Percentiles rank a stretch among this genome's conserved stretches.
These are phyloP conservation scores for Drosophila neocordata DNA, from an alignment of 1,140 invertebrate genomes.

Conservation along the genomic window DNA sequence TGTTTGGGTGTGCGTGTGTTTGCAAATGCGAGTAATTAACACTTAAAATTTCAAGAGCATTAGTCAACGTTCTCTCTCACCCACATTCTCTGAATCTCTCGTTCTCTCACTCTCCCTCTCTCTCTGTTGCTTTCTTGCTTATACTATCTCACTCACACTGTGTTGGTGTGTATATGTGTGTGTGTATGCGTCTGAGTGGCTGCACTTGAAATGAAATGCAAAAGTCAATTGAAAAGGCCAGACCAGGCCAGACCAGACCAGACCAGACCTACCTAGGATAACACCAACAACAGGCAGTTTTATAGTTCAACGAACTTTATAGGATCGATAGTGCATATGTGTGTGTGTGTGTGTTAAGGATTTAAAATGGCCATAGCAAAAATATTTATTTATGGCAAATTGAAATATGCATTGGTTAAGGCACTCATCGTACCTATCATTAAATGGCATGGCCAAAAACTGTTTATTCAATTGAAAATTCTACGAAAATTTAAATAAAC, in stretches of 20 bases:
- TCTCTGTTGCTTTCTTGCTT: constrained; percentile 6
- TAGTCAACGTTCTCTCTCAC: constrained; percentile 43
- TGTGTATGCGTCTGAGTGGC: constrained; percentile 56
- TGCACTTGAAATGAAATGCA: constrained; percentile 65
- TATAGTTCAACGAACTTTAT: constrained; percentile 64
- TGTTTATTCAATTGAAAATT: constrained; percentile 28
- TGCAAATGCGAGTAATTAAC: constrained; percentile 72
- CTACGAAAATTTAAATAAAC: constrained; percentile 56
- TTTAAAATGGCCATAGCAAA: constrained; percentile 64
- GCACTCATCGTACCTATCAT: constrained; percentile 1
- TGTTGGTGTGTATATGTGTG: not conserved
- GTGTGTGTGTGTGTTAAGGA: constrained; percentile 15
- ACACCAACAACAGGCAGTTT: constrained; percentile 22
- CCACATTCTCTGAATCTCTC: constrained; percentile 11
- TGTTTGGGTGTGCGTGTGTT: constrained; percentile 34
- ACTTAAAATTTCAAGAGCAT: constrained; percentile 75
- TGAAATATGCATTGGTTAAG: constrained; percentile 38
- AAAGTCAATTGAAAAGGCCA: constrained; percentile 57
- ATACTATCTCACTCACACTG: constrained; percentile 7
- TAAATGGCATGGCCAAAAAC: constrained; percentile 12
- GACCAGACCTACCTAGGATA: constrained; percentile 26
- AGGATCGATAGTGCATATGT: constrained; percentile 47
- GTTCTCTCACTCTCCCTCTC: constrained; percentile 17
- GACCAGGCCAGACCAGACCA: constrained; percentile 29
- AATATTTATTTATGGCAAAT: constrained; percentile 58